These are phyloP conservation scores for Poeciliopsis turneri DNA, from an alignment of 2,797 vertebrate species.

Conservation along the genomic window DNA sequence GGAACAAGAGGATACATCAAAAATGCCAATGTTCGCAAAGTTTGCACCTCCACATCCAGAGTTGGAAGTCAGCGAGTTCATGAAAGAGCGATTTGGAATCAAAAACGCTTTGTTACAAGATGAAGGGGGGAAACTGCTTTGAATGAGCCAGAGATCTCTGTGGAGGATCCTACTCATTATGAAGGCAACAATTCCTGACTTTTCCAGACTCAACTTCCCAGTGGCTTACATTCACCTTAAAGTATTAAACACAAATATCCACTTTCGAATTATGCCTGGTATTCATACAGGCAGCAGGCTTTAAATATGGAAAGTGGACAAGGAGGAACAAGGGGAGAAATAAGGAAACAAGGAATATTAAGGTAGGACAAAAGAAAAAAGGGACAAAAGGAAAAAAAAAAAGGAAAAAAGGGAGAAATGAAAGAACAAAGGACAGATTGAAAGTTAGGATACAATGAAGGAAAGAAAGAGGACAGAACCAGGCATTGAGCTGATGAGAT, in stretches of 20 bases:
- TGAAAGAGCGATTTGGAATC: conserved; percentile 67
- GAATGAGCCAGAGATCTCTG: conserved; percentile 66
- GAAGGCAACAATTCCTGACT: background rate
- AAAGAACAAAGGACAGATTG: background rate
- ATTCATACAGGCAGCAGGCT: background rate
- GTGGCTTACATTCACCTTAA: background rate
- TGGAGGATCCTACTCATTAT: conserved; percentile 27
- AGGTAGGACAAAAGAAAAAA: background rate
- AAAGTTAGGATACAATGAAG: background rate
- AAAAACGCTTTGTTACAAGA: conserved; percentile 54
- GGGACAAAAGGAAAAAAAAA: background rate
- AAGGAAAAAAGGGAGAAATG: background rate
- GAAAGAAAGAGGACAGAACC: conserved; percentile 25
- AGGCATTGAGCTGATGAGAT: conserved; percentile 54
- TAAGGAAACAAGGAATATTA: background rate
- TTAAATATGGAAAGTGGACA: background rate
- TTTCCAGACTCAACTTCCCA: background rate
- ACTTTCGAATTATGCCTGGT: background rate
- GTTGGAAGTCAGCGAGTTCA: conserved; percentile 61
- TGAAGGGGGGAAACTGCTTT: conserved; percentile 58
- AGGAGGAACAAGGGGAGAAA: background rate
- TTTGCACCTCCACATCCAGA: conserved; percentile 68
- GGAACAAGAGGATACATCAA: conserved; percentile 75
- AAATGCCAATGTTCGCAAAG: conserved; percentile 73
- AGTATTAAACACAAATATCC: background rate